Base-by-base conservation (phyloP, 2,113 vertebrate species). In the Crotalus helleri region DNA sequence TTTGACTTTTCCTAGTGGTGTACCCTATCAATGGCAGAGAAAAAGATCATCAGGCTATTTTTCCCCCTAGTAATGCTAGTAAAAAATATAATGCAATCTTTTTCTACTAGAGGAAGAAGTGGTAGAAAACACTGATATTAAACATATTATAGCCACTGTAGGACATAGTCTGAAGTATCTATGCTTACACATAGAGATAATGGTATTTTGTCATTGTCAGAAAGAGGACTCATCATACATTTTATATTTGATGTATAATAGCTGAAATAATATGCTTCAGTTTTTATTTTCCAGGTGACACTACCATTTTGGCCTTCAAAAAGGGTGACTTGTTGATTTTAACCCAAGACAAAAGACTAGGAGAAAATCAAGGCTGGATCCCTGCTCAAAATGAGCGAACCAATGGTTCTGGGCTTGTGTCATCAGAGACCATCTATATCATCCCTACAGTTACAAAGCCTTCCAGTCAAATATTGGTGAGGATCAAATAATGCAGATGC, bases 321-420 rank as follows among this genome's bases (percentile, higher is more conserved):
- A 99, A 98, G 93, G 99, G 98, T 74, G 99, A 99, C 93, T 98
- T 99, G 85, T 97, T 99, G 91, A 95, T 98, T 93, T 95, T 99
- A 54, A 97, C 98, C 0, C 97, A 98, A 95, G 98, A 98, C 74
- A 96, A 98, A 58, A 98, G 97, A 85, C 95, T 97, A 85, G 96
- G 98, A 91, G 92, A 95, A 92, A 96, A 98, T 6, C 97, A 95
- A n/a, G 98, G 97, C 44, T 99, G 99, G 99, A 95, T 98, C 26
- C 96, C 94, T 94, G 98, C 98, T 81, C 96, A 98, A 91, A 99
- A 98, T 49, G 98, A 98, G 90, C 97, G 98, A 93, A 99, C 98
- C 0, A 97, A 95, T 74, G 96, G 97, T 95, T 98, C 89, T 0
- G 99, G 99, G 24, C 98, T 98, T 17, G 97, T 99, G 90, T 98